phyloP scores from a whole-genome alignment of 2,113 vertebrate genomes.

The Orycteropus afer region DNA sequence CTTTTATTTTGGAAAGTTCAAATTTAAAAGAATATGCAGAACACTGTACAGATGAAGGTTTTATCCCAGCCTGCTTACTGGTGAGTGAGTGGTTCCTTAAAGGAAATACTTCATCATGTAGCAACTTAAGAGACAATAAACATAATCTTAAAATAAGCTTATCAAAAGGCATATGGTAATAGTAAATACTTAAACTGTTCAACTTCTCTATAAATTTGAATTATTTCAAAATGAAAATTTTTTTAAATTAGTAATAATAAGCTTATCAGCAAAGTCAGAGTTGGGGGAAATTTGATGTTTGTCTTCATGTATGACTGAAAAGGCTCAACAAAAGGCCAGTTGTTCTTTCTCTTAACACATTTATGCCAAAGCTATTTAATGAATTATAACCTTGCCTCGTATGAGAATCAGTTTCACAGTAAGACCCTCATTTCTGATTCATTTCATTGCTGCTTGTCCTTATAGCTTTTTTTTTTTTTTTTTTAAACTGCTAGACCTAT shows the following conservation, averaged over 20 bases:
- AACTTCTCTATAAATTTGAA: too few species aligned
- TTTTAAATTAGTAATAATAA: too few species aligned
- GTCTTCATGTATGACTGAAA: not conserved
- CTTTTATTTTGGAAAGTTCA: constrained; percentile 96
- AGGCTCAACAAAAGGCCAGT: not conserved
- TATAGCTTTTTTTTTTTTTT: not conserved
- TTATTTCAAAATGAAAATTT: too few species aligned
- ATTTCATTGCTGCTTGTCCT: not conserved
- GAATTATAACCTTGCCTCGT: constrained; percentile 19
- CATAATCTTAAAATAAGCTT: not conserved
- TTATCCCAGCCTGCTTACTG: constrained; percentile 96
- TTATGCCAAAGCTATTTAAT: not conserved
- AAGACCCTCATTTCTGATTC: not conserved
- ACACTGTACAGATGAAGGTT: constrained; percentile 94
- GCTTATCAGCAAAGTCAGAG: not conserved
- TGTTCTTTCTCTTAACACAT: not conserved
- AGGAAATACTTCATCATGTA: constrained; percentile 26
- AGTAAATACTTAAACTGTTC: too few species aligned
- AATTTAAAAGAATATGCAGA: constrained; percentile 97
- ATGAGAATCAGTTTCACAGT: constrained; percentile 43
- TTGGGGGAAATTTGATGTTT: constrained; percentile 7
- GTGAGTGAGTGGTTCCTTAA: constrained; percentile 86
- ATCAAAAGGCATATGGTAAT: too few species aligned
- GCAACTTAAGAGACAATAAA: not conserved
- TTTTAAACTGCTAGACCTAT: too few species aligned